Evolutionary conservation across 1,140 invertebrate genomes (phyloP).

Genomic region (Drosophila aff.): DNA sequence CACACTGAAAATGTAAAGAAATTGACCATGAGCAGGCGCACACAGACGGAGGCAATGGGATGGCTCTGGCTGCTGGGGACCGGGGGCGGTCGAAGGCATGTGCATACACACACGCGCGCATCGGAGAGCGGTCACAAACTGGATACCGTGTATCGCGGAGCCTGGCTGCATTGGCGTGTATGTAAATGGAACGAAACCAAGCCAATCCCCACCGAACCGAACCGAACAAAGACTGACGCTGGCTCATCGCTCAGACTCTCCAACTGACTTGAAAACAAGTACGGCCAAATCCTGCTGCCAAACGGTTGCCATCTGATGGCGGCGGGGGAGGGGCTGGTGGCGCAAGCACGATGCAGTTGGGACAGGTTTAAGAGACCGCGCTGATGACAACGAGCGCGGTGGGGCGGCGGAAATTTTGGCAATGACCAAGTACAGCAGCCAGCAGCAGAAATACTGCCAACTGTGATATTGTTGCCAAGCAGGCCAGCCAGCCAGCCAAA

Average conservation of each 20-base stretch:
- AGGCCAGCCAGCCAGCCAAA: conserved; percentile 36
- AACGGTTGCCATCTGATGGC: conserved; percentile 66
- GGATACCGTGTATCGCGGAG: conserved; percentile 39
- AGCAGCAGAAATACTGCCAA: conserved; percentile 60
- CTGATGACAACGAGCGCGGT: conserved; percentile 27
- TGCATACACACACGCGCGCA: conserved; percentile 25
- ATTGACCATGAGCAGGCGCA: conserved; percentile 65
- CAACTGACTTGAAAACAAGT: conserved; percentile 65
- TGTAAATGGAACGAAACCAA: conserved; percentile 72
- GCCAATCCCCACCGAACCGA: conserved; percentile 33
- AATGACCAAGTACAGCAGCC: conserved; percentile 73
- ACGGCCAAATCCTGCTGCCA: conserved; percentile 77
- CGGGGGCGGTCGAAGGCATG: conserved; percentile 6
- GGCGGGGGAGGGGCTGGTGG: conserved; percentile 33
- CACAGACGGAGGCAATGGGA: conserved; percentile 7
- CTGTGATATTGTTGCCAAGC: conserved; percentile 68
- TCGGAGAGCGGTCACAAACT: conserved; percentile 47
- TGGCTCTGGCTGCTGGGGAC: background rate
- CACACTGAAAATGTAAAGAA: conserved; percentile 76
- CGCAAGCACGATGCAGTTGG: conserved; percentile 77
- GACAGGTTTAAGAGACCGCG: conserved; percentile 61
- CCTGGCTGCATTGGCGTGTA: conserved; percentile 51
- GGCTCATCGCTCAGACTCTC: conserved; percentile 47
- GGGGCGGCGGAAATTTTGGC: conserved; percentile 64
- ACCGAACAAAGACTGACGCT: conserved; percentile 74